A percentile compares a stretch with the other conserved stretches of the same genome.
These are phyloP conservation scores for Neoarius graeffei DNA, from an alignment of 2,113 vertebrate species.

Conservation along the genomic window DNA sequence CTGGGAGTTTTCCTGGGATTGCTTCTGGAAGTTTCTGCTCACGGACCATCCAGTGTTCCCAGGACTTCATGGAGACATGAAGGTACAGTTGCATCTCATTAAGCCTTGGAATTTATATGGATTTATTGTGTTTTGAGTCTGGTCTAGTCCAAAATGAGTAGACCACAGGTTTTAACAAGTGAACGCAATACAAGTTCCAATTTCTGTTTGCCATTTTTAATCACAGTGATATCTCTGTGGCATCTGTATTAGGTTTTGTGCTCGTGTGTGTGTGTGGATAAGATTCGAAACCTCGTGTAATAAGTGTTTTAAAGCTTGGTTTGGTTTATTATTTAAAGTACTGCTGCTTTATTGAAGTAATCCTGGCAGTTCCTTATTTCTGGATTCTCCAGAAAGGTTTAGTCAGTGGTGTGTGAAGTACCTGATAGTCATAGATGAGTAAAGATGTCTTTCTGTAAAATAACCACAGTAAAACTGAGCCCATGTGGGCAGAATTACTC, in stretches of 20 bases:
- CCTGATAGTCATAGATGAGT: neutral
- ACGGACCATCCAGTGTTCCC: conserved; percentile 81
- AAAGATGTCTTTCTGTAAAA: neutral
- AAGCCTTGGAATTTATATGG: neutral
- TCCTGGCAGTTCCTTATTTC: neutral
- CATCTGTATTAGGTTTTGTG: neutral
- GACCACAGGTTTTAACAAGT: neutral
- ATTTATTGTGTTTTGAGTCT: conserved; percentile 3
- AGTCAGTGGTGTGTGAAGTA: neutral
- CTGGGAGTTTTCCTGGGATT: conserved; percentile 76
- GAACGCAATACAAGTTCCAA: neutral
- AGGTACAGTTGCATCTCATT: conserved; percentile 69
- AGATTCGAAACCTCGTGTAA: neutral
- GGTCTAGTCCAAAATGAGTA: neutral
- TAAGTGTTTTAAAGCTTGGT: neutral
- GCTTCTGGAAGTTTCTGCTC: conserved; percentile 76
- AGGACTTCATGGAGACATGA: conserved; percentile 88
- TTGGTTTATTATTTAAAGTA: neutral
- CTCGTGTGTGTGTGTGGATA: neutral
- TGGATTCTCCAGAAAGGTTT: neutral
- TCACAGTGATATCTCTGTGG: neutral
- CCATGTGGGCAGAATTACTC: neutral
- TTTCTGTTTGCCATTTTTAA: neutral
- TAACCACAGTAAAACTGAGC: neutral
- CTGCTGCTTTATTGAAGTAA: neutral